Percentiles rank a stretch among this genome's conserved stretches.
These are phyloP conservation scores for Isaurus tuberculatus DNA, from an alignment of 92 coral and sea anemone genomes.

Conservation along the genomic window DNA sequence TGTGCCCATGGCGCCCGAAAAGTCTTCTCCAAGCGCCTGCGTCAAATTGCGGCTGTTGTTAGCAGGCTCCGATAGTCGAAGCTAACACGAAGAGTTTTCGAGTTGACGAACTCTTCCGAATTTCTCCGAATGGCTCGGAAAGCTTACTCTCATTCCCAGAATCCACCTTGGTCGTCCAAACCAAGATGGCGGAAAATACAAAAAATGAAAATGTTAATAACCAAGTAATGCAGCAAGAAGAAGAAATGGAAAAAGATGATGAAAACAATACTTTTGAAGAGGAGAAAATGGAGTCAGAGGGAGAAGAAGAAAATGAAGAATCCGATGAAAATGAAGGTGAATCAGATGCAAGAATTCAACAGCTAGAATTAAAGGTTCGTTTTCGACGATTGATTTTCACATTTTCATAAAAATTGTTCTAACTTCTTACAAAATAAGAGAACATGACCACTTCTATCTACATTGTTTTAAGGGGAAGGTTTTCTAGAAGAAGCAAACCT, in stretches of 20 bases:
- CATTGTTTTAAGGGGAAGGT: background rate
- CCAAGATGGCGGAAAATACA: slow-evolving; percentile 93
- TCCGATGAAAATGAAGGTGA: slow-evolving; percentile 68
- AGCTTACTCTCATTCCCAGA: background rate
- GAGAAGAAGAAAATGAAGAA: slow-evolving; percentile 68
- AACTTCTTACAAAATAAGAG: background rate
- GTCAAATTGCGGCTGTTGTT: background rate
- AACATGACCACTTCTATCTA: too few species aligned
- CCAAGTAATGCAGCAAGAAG: slow-evolving; percentile 44
- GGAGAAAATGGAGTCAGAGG: slow-evolving; percentile 51
- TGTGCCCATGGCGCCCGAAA: slow-evolving; percentile 49
- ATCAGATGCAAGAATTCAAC: slow-evolving; percentile 76
- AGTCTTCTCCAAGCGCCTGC: slow-evolving; percentile 6
- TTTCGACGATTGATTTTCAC: background rate
- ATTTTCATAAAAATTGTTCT: background rate
- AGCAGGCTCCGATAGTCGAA: slow-evolving; percentile 18
- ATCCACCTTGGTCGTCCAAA: slow-evolving; percentile 12
- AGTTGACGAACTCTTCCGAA: slow-evolving; percentile 9
- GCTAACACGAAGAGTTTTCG: background rate
- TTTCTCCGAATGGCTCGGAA: background rate
- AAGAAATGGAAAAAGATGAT: slow-evolving; percentile 41
- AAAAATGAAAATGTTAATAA: slow-evolving; percentile 59
- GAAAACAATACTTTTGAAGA: background rate
- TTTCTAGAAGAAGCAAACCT: too few species aligned
- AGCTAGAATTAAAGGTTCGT: slow-evolving; percentile 78